Evolutionary conservation across 2,888 invertebrate species (phyloP).

Genomic region (Marronus borbonicus): DNA sequence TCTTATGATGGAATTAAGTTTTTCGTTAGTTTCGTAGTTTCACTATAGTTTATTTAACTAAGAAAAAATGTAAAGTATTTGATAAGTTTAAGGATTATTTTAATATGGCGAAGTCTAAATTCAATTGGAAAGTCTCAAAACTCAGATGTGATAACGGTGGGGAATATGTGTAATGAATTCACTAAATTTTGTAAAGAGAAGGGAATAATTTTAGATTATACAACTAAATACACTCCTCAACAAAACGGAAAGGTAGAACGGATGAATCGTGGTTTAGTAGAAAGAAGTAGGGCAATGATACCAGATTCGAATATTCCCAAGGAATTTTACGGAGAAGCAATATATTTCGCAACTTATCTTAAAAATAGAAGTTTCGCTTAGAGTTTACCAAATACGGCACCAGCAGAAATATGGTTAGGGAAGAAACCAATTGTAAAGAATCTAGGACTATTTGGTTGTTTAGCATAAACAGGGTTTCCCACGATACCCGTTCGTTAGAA

Average conservation of each 20-base stretch:
- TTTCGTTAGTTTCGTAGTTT: slow-evolving; percentile 53
- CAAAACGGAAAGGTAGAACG: slow-evolving; percentile 20
- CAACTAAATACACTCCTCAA: slow-evolving; percentile 16
- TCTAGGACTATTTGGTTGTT: too few relatives aligned
- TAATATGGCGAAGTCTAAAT: slow-evolving; percentile 33
- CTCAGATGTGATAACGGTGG: slow-evolving; percentile 52
- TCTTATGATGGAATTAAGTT: slow-evolving; percentile 46
- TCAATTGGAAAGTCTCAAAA: slow-evolving; percentile 27
- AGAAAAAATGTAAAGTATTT: slow-evolving; percentile 49
- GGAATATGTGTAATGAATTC: slow-evolving; percentile 52
- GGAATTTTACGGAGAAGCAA: slow-evolving; percentile 13
- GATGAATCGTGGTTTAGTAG: slow-evolving; percentile 14
- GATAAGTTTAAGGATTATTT: slow-evolving; percentile 49
- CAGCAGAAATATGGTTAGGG: too few relatives aligned
- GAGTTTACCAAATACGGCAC: too few relatives aligned
- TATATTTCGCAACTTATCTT: not conserved
- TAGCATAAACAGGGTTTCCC: too few relatives aligned
- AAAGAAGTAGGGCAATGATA: not conserved
- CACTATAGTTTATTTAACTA: slow-evolving; percentile 42
- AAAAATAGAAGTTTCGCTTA: not conserved
- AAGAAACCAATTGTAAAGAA: too few relatives aligned
- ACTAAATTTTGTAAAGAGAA: slow-evolving; percentile 38
- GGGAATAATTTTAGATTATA: not conserved
- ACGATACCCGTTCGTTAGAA: too few relatives aligned
- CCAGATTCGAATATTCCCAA: slow-evolving; percentile 7